These are phyloP conservation scores for Oenanthe melanoleuca DNA, from an alignment of 2,113 vertebrate species.

Conservation along the genomic window DNA sequence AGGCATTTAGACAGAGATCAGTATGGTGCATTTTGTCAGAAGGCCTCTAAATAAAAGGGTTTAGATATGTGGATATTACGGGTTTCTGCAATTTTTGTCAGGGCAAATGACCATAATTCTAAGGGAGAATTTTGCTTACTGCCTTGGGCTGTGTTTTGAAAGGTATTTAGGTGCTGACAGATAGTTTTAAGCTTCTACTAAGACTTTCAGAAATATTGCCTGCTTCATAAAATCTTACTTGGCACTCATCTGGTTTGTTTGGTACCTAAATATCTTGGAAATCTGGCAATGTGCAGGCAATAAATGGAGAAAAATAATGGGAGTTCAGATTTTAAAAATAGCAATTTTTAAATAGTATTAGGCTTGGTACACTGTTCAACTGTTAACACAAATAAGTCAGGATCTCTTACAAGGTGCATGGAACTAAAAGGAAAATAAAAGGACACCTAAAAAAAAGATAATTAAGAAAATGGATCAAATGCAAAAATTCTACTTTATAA, in stretches of 20 bases:
- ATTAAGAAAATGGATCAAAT: background rate
- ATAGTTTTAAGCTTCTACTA: background rate
- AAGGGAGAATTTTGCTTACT: background rate
- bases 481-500: background rate
- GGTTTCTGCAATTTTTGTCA: constrained; percentile 10
- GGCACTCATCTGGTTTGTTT: background rate
- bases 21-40: background rate
- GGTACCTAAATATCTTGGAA: background rate
- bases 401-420: background rate
- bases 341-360: background rate
- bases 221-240: constrained; percentile 1
- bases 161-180: background rate
- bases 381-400: background rate
- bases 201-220: background rate
- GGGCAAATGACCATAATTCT: background rate
- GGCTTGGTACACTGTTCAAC: background rate
- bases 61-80: background rate
- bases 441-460: background rate
- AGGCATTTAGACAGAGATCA: background rate
- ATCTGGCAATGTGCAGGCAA: background rate
- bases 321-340: background rate
- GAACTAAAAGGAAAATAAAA: background rate
- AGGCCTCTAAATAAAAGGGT: background rate
- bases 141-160: background rate
- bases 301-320: constrained; percentile 1